Evolutionary conservation across 2,797 vertebrate genomes (phyloP).

Genomic region (Diplodus sargus): DNA sequence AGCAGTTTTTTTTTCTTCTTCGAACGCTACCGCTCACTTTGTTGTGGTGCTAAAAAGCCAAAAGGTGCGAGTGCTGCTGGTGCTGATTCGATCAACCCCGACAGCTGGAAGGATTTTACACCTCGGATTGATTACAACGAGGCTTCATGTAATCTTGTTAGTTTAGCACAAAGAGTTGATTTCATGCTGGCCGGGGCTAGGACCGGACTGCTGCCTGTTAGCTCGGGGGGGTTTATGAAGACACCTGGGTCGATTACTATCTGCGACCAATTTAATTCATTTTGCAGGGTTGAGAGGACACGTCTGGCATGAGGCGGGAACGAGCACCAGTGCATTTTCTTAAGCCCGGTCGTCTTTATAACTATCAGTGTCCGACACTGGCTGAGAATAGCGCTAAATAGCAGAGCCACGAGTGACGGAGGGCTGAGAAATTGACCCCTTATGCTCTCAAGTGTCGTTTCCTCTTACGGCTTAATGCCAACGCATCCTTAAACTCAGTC

Average conservation of each 20-base stretch:
- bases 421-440: constrained; percentile 42
- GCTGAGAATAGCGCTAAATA: constrained; percentile 21
- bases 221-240: constrained; percentile 40
- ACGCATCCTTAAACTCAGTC: constrained; percentile 30
- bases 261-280: constrained; percentile 49
- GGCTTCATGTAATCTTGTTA: constrained; percentile 60
- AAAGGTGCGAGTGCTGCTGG: constrained; percentile 5
- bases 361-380: constrained; percentile 3
- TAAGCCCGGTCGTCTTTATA: constrained; percentile 36
- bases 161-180: constrained; percentile 44
- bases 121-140: constrained; percentile 41
- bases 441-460: constrained; percentile 43
- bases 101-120: constrained; percentile 43
- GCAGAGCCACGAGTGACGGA: constrained; percentile 10
- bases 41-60: constrained; percentile 1
- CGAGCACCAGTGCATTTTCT: constrained; percentile 22
- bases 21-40: neutral
- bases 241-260: constrained; percentile 53
- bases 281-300: constrained; percentile 33
- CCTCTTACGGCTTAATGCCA: constrained; percentile 23
- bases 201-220: constrained; percentile 17
- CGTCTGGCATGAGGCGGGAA: constrained; percentile 20
- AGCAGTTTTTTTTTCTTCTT: neutral
- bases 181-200: constrained; percentile 41
- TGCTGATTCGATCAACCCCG: constrained; percentile 45